Conservation (phyloP, 2,113 vertebrate species). For the Antechinus flavipes region DNA sequence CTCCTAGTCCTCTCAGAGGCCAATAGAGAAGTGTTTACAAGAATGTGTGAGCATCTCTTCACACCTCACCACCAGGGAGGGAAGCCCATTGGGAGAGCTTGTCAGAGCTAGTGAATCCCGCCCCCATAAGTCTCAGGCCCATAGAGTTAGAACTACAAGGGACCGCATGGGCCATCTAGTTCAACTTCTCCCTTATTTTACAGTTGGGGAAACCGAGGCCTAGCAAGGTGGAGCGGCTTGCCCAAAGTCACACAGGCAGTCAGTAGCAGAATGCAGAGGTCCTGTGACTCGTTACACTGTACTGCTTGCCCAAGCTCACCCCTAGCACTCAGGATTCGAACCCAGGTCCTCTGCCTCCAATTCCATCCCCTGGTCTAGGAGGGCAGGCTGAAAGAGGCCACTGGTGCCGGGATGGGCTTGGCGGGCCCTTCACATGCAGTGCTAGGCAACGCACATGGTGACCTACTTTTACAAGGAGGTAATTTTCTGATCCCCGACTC, state of each 20-base stretch:
- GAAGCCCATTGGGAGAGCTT: neutral
- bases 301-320: too few relatives aligned
- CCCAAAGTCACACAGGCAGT: neutral
- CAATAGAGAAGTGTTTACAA: neutral
- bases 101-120: neutral
- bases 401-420: neutral
- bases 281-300: too few relatives aligned
- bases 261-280: neutral
- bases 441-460: constrained; percentile 70
- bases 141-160: neutral
- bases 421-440: constrained; percentile 26
- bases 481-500: constrained; percentile 47
- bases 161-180: neutral
- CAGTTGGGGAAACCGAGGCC: neutral
- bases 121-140: neutral
- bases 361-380: neutral
- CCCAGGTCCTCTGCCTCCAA: neutral
- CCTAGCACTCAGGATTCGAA: neutral
- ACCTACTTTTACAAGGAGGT: constrained; percentile 69
- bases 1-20: constrained; percentile 35
- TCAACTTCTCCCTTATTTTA: neutral
- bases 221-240: neutral
- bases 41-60: neutral
- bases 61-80: neutral
- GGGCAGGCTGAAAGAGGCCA: neutral